phyloP scores from a whole-genome alignment of 2,797 vertebrate species.

The Eulemur albifrons region DNA sequence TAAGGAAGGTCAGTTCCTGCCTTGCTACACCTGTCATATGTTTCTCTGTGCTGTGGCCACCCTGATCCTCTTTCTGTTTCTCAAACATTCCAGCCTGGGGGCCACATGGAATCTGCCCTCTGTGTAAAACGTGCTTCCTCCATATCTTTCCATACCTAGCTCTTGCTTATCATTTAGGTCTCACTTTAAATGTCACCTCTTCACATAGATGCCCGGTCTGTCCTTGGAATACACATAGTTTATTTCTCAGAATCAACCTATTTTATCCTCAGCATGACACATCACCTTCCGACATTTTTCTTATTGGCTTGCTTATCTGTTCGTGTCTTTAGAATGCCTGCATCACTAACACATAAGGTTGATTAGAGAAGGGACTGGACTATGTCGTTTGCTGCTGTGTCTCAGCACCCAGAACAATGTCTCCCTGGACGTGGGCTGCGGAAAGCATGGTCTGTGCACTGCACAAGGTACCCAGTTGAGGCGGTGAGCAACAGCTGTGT shows the following conservation, averaged over 20 bases:
- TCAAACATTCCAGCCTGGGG: not conserved
- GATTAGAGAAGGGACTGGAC: not conserved
- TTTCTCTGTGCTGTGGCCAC: not conserved
- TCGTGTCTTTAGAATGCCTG: not conserved
- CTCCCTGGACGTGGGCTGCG: rapidly evolving
- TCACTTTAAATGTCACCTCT: not conserved
- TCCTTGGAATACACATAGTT: not conserved
- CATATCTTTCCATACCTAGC: not conserved
- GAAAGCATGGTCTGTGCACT: too few species aligned
- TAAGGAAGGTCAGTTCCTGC: not conserved
- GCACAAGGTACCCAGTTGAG: not conserved
- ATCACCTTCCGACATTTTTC: not conserved
- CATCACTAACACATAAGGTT: not conserved
- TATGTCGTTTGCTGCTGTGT: not conserved
- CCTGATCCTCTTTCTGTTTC: not conserved
- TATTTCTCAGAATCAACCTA: not conserved
- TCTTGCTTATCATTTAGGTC: not conserved
- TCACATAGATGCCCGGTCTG: not conserved
- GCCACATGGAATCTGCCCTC: not conserved
- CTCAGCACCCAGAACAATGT: not conserved
- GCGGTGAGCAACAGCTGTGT: too few species aligned
- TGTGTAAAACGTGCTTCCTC: not conserved
- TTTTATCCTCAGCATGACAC: not conserved
- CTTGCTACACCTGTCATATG: not conserved
- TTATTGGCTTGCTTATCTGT: not conserved